Percentiles rank a stretch among this genome's conserved stretches.
These are phyloP conservation scores for Ichneumoninae sp. DNA, from an alignment of 2,888 invertebrate genomes.

Conservation along the genomic window DNA sequence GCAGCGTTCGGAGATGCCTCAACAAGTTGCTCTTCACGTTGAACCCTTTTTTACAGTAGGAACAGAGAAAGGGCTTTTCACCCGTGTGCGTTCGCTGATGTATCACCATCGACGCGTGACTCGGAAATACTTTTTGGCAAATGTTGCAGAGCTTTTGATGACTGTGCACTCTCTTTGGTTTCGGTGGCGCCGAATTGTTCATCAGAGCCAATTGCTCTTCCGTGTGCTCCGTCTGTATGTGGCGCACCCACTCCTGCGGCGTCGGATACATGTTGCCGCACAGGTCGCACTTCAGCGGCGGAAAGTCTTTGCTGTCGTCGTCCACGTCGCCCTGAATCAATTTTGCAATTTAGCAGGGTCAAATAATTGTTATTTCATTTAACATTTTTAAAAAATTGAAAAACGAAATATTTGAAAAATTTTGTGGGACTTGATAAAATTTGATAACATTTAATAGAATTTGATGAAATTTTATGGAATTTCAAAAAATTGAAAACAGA, in stretches of 20 bases:
- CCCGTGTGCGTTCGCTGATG: constrained; percentile 91
- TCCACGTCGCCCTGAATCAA: constrained; percentile 87
- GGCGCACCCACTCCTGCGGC: constrained; percentile 94
- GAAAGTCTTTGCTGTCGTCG: constrained; percentile 88
- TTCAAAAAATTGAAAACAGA: neutral
- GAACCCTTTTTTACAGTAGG: constrained; percentile 91
- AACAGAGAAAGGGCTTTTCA: constrained; percentile 91
- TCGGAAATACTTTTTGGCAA: constrained; percentile 91
- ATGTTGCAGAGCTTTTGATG: constrained; percentile 86
- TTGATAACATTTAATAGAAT: neutral
- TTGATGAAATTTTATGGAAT: neutral
- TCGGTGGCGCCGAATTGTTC: constrained; percentile 89
- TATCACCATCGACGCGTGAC: constrained; percentile 92
- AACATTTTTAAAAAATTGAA: no score
- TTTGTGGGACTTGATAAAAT: neutral
- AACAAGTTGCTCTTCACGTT: constrained; percentile 92
- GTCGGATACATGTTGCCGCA: constrained; percentile 90
- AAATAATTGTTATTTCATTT: neutral
- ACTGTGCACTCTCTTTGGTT: constrained; percentile 84
- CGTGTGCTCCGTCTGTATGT: constrained; percentile 93
- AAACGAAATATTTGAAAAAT: neutral
- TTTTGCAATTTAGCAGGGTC: neutral
- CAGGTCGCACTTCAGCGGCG: constrained; percentile 91
- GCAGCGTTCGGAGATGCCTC: constrained; percentile 90
- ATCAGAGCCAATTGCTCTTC: constrained; percentile 92